Evolutionary conservation across 2,797 vertebrate species (phyloP), one percentile per base, ranked within the genome.

Genomic region (Brachymystax lenok): DNA sequence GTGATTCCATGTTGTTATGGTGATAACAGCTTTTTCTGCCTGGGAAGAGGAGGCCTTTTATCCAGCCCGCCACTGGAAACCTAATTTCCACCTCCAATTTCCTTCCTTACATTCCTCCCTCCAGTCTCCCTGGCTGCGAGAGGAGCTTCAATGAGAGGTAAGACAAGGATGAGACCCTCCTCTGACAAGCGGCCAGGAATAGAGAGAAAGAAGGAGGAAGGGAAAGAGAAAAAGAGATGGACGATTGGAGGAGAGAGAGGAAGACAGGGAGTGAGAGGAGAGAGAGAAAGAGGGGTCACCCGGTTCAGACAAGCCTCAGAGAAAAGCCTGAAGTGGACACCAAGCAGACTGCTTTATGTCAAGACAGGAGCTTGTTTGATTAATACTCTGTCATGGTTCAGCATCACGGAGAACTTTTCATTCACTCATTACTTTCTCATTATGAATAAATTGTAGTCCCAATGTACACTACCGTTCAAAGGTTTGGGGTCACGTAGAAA

Each of bases 11-110:
- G 84, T 83, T 87, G 83, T 88, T 72, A 17, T 79, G 71, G 78
- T 68, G 79, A 87, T 91, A 85, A 89, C 88, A 84, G 84, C 40
- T 92, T 92, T 91, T 85, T 89, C 89, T 87, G 87, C 79, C 67
- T 66, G 52, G 67, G 73, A 78, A 79, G 76, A 74, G 84, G 83
- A 86, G 70, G 24, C 7, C 73, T 89, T 90, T 88, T 82, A 88
- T 92, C 87, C 84, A 79, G 72, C 72, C 83, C 80, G 74, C 68
- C 72, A 71, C 89, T 90, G 90, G 89, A 91, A 94, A 92, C 79
- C 81, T 92, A 72, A 91, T 91, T 93, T 92, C 87, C 87, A 27
- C 83, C 61, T 88, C 74, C 73, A 67, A 82, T 59, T 88, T 90
- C 82, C 77, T 68, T 69, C 27, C 74, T 35, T 21, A 27, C 40